Conservation (phyloP, 1,140 invertebrate species). For the Pseudomyrmex dendroicus region DNA sequence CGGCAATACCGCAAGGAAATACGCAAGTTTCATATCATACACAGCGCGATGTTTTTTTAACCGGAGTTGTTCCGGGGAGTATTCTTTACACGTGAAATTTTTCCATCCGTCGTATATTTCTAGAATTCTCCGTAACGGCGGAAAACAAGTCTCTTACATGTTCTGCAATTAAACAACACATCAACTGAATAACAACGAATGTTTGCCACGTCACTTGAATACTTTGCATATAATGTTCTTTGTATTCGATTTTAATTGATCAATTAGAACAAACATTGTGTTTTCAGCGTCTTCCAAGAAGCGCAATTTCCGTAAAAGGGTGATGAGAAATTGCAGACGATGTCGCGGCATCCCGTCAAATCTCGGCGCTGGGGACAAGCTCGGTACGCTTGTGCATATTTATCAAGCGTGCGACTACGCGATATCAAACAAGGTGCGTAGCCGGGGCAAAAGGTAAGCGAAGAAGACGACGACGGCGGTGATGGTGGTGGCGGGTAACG, state of each 20-base stretch:
- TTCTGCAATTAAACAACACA: neutral
- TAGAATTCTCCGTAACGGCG: neutral
- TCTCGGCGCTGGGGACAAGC: conserved; percentile 34
- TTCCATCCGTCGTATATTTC: neutral
- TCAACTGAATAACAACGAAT: neutral
- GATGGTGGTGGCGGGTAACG: neutral
- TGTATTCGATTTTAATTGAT: too few species aligned
- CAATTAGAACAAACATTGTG: too few species aligned
- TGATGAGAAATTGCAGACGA: conserved; percentile 16
- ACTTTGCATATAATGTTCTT: too few species aligned
- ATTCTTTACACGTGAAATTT: conserved; percentile 31
- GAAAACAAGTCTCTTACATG: conserved; percentile 2
- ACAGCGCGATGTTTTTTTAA: conserved; percentile 8
- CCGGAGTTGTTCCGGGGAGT: neutral
- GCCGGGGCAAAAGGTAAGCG: conserved; percentile 48
- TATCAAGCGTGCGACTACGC: conserved; percentile 48
- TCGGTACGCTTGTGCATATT: conserved; percentile 58
- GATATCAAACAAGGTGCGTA: conserved; percentile 58
- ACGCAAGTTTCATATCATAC: conserved; percentile 7
- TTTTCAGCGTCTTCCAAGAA: conserved; percentile 1
- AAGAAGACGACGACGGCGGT: conserved; percentile 33
- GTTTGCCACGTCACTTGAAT: neutral
- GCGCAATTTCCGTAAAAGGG: neutral
- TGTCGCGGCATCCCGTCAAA: conserved; percentile 18
- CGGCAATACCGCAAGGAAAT: conserved; percentile 10